phyloP scores from a whole-genome alignment of 2,797 vertebrate genomes.

The Galago senegalensis region DNA sequence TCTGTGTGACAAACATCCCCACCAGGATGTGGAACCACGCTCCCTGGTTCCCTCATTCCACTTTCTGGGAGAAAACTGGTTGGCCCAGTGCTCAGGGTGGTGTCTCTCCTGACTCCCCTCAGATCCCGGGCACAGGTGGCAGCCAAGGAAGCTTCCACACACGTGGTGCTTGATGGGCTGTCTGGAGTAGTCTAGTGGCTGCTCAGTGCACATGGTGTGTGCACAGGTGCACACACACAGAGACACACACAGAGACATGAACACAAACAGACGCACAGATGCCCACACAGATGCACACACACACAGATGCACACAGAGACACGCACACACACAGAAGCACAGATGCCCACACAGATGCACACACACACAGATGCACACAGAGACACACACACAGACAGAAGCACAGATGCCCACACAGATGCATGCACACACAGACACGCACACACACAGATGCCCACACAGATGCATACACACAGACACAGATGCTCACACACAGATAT shows the following conservation, averaged over 20 bases:
- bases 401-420: too few species aligned
- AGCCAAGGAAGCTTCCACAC: background rate
- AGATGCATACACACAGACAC: too few species aligned
- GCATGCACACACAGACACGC: too few species aligned
- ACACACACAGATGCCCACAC: too few species aligned
- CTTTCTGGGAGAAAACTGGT: background rate
- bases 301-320: too few species aligned
- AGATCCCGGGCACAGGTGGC: too few species aligned
- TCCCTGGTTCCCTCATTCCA: background rate
- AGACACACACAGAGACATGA: background rate
- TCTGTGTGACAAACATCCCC: fast-evolving
- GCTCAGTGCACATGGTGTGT: too few species aligned
- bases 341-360: too few species aligned
- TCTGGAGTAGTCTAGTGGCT: background rate
- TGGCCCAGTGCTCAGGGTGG: background rate
- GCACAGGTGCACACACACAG: background rate
- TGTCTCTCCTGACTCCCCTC: too few species aligned
- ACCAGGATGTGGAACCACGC: fast-evolving
- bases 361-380: background rate
- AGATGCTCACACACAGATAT: too few species aligned
- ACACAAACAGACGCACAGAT: background rate
- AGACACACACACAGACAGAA: too few species aligned
- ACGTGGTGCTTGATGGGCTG: background rate
- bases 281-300: background rate
- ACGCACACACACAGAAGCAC: too few species aligned